These are phyloP conservation scores for Aurelia coerulea DNA, from an alignment of 30 jellyfish, hydroid and myxozoan genomes.

Conservation along the genomic window DNA sequence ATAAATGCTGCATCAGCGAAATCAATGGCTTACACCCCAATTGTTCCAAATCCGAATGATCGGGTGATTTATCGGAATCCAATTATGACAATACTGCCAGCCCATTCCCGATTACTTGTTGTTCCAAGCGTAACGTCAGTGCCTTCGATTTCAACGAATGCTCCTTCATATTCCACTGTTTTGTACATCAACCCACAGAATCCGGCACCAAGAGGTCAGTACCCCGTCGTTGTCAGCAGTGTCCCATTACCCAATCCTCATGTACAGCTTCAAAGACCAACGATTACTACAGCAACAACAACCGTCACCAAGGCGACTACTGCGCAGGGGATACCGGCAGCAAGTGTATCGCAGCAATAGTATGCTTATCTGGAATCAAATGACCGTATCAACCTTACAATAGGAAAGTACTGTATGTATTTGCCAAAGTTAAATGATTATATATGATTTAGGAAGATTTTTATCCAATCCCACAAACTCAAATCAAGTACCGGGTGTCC, in stretches of 20 bases:
- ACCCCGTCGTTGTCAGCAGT: slow-evolving; percentile 15
- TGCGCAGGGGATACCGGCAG: no score
- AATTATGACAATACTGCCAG: slow-evolving; percentile 47
- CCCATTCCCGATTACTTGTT: slow-evolving; percentile 56
- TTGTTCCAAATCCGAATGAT: slow-evolving; percentile 23
- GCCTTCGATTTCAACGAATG: slow-evolving; percentile 10
- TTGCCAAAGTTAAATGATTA: no score
- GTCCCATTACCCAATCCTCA: background rate
- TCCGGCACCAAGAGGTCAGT: slow-evolving; percentile 12
- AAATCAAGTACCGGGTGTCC: no score
- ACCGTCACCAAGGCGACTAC: background rate
- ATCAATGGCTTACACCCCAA: slow-evolving; percentile 4
- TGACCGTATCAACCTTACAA: no score
- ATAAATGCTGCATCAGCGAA: background rate
- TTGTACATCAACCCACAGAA: slow-evolving; percentile 44
- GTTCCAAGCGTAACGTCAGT: slow-evolving; percentile 24
- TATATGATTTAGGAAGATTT: no score
- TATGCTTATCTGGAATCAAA: no score
- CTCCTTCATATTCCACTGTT: slow-evolving; percentile 40
- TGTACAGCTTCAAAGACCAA: background rate
- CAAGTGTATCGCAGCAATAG: no score
- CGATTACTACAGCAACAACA: slow-evolving; percentile 7
- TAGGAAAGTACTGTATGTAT: no score
- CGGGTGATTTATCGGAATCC: slow-evolving; percentile 52
- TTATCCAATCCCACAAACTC: no score